These are phyloP conservation scores for Microplitis mediator DNA, from an alignment of 1,140 invertebrate genomes.

Conservation along the genomic window DNA sequence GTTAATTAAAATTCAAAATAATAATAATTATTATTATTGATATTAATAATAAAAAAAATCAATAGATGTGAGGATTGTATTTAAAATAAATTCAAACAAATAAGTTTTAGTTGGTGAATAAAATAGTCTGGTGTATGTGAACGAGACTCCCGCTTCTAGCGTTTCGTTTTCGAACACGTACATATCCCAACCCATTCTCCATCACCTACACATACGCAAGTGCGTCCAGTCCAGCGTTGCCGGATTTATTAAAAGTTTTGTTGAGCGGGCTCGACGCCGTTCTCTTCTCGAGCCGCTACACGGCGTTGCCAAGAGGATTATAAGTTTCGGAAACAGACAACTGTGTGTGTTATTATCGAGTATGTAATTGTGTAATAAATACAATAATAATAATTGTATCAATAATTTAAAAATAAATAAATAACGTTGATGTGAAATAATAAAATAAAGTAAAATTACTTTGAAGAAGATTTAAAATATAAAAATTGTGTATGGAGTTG, in stretches of 20 bases:
- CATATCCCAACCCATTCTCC: conserved; percentile 1
- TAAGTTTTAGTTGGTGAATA: background rate
- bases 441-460: too few species aligned
- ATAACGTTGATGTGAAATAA: too few species aligned
- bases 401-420: too few species aligned
- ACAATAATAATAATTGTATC: background rate
- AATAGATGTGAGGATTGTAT: too few species aligned
- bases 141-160: conserved; percentile 24
- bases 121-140: background rate
- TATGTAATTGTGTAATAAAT: background rate
- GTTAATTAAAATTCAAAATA: too few species aligned
- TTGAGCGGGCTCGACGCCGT: background rate
- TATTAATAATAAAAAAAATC: too few species aligned
- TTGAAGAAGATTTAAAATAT: too few species aligned
- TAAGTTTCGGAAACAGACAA: background rate
- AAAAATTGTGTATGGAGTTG: too few species aligned
- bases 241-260: conserved; percentile 27
- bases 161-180: conserved; percentile 26
- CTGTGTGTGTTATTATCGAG: background rate
- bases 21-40: too few species aligned
- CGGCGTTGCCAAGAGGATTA: conserved; percentile 25
- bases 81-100: background rate
- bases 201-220: conserved; percentile 37
- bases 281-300: background rate
- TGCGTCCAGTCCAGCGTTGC: conserved; percentile 43